Evolutionary conservation across 2,888 invertebrate species (phyloP), one percentile per base, ranked within the genome.

Genomic region (Hypena proboscidalis): DNA sequence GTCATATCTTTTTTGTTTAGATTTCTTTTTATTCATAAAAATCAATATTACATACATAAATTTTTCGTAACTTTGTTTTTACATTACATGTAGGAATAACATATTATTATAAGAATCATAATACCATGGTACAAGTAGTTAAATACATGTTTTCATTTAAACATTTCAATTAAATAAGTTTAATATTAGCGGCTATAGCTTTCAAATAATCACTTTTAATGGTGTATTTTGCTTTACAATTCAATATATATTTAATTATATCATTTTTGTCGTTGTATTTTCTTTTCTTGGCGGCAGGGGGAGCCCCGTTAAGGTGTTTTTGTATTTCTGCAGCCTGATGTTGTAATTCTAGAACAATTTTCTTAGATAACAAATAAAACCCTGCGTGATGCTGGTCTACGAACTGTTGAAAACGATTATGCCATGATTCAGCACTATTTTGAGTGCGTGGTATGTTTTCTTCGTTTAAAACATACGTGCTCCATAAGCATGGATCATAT

Each of bases 191-290:
- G 20, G 20, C 20, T 20, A 20, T 20, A 20, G 20, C 20, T 20
- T 20, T 20, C 20, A 20, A 20, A 20, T 20, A 20, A 20, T 20
- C 20, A 20, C 20, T 20, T 20, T 20, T 14, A 42, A 29, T 38
- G 31, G 20, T 20, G 20, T 20, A 20, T 20, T 20, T 20, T 20
- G 20, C 20, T 20, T 20, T 20, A 4, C 3, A 20, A 20, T 20
- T 20, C 20, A 29, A 15, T 11, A 20, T 20, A 20, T 20, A 20
- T 20, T 20, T 20, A 20, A 20, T 5, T 20, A 5, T 20, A 20
- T 20, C 2, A 20, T 22, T 20, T 37, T 20, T 37, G 27, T 22
- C 22, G 29, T 29, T 27, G 29, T 26, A 29, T 29, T 37, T 26
- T 13, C 37, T 37, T 26, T 37, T 26, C 21, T 27, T 13, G 15